A percentile compares a stretch with the other conserved stretches of the same genome.
These are phyloP conservation scores for Thomomys bottae DNA, from an alignment of 2,113 vertebrate genomes.

Conservation along the genomic window DNA sequence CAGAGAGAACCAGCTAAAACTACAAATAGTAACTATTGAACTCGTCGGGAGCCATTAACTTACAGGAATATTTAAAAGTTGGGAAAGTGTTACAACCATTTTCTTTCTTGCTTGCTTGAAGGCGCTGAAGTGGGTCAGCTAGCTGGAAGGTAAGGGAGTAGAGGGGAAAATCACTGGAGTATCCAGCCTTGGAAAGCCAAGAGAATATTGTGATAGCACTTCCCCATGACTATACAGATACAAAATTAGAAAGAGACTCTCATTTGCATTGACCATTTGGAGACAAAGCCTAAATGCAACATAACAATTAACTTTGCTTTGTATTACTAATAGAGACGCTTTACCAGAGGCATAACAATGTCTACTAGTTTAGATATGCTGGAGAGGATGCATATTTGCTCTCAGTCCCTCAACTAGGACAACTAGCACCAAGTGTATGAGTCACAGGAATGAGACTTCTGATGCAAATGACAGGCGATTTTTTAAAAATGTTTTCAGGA, in stretches of 20 bases:
- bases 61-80: not conserved
- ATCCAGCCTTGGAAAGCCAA: not conserved
- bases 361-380: slow-evolving; percentile 21
- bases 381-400: slow-evolving; percentile 51
- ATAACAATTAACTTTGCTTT: slow-evolving; percentile 31
- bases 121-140: accelerated
- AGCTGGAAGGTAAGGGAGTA: not conserved
- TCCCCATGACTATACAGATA: not conserved
- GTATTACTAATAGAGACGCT: slow-evolving; percentile 46
- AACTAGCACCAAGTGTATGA: too few species aligned
- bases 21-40: not conserved
- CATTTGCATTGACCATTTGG: not conserved
- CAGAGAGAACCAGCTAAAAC: not conserved
- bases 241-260: not conserved
- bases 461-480: not conserved
- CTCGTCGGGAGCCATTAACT: not conserved
- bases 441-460: not conserved
- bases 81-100: not conserved
- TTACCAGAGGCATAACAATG: slow-evolving; percentile 50
- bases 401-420: not conserved
- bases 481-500: slow-evolving; percentile 27
- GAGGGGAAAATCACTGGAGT: not conserved
- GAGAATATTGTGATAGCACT: not conserved
- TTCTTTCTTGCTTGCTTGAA: not conserved
- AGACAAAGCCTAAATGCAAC: slow-evolving; percentile 35